Base-by-base conservation (phyloP, 1,140 invertebrate genomes). In the Bombus terrestris region DNA sequence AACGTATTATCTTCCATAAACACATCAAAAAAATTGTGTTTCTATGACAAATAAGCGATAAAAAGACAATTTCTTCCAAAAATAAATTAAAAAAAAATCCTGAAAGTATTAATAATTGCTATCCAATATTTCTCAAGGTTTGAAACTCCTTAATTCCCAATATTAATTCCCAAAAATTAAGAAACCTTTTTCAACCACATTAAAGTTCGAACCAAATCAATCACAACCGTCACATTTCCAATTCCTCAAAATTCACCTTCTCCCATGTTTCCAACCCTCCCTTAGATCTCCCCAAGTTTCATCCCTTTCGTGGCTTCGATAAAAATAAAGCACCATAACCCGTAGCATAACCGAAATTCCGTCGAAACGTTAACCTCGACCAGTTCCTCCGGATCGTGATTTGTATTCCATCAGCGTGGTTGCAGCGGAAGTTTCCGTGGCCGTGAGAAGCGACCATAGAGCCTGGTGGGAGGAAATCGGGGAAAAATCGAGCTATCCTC, bases 401-500 rank as follows among this genome's bases (percentile, higher is more conserved):
- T 85, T 41, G 53, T 85, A 85, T 85, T 85, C 83, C 39, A 43
- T 22, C 32, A 5, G 28, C 25, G 39, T 69, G 83, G 28, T n/a
- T 41, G 32, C 32, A 66, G 15, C 4, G 2, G 41, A 77, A 83
- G 18, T 77, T 76, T 37, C 32, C 41, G 9, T 41, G 47, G 59
- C 35, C 73, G 62, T n/a, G 59, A 39, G 62, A 83, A 57, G 41
- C 47, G 47, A 22, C 47, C 6, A 53, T 18, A 53, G 18, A 53
- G 5, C 47, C 18, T 53, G 37, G 64, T 1, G 25, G 9, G 13
- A 15, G 74, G 53, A 62, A 69, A 43, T 22, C 37, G 66, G 28
- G 8, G 62, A 25, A 32, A 37, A 68, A 83, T 39, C 47, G 66
- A 13, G 13, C 35, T 68, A 77, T 53, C 81, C 59, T 69, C 81